Conservation (phyloP, 1,140 invertebrate genomes). For the Halictus rubicundus region DNA sequence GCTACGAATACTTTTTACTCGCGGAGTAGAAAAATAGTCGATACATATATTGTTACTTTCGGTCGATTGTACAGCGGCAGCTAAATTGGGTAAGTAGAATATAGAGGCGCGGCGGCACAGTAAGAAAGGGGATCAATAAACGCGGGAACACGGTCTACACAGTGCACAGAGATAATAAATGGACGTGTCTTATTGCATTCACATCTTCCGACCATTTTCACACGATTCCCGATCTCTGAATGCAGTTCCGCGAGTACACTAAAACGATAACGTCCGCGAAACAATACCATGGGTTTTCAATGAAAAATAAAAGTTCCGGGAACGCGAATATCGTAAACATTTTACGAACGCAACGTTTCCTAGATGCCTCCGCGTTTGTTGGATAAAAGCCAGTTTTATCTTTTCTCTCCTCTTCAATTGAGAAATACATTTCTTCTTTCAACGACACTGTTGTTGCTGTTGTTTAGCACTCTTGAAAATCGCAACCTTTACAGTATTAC, state of each 20-base stretch:
- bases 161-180: neutral
- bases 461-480: no score
- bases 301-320: neutral
- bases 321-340: neutral
- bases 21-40: neutral
- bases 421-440: no score
- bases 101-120: neutral
- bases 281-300: neutral
- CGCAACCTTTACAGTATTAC: no score
- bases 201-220: neutral
- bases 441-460: no score
- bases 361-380: no score
- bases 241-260: neutral
- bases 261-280: neutral
- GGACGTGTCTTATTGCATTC: constrained; percentile 1
- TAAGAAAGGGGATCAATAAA: constrained; percentile 1
- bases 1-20: neutral
- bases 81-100: constrained; percentile 7
- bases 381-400: no score
- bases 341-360: neutral
- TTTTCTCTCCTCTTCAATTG: no score
- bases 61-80: neutral
- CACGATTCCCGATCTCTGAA: neutral
- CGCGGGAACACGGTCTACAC: neutral
- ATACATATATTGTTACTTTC: neutral